A percentile compares a stretch with the other conserved stretches of the same genome.
Conservation (phyloP, 2,113 vertebrate genomes). For the Festucalex cinctus region DNA sequence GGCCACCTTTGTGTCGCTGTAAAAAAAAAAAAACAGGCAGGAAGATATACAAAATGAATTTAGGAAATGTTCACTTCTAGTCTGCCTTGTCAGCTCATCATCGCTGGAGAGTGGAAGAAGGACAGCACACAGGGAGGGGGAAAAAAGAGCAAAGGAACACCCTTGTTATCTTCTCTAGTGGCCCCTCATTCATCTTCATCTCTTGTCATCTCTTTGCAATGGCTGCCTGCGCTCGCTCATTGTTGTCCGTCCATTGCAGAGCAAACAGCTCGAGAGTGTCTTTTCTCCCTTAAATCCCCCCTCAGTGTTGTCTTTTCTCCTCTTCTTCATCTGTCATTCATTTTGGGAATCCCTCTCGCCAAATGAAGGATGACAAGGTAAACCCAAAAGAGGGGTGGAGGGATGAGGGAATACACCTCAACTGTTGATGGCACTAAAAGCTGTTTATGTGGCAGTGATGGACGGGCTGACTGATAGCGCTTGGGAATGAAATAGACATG, state of each 20-base stretch:
- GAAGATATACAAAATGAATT: conserved; percentile 77
- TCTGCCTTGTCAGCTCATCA: conserved; percentile 60
- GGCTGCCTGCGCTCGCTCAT: conserved; percentile 55
- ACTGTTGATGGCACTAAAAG: conserved; percentile 57
- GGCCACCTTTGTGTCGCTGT: conserved; percentile 51
- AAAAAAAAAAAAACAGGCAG: conserved; percentile 67
- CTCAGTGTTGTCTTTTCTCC: conserved; percentile 48
- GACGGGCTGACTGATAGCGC: conserved; percentile 43
- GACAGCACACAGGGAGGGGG: conserved; percentile 29
- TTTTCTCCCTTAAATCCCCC: conserved; percentile 42
- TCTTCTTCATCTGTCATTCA: conserved; percentile 53
- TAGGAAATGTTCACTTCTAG: conserved; percentile 69
- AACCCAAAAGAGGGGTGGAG: conserved; percentile 17
- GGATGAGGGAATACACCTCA: conserved; percentile 38
- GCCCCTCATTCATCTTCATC: conserved; percentile 60
- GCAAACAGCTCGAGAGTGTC: conserved; percentile 55
- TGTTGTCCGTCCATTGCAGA: conserved; percentile 58
- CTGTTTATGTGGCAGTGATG: conserved; percentile 52
- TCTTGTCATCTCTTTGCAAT: conserved; percentile 61
- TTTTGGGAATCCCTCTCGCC: conserved; percentile 48
- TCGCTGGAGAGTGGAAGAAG: conserved; percentile 22
- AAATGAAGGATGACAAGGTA: conserved; percentile 63
- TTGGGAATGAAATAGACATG: conserved; percentile 39
- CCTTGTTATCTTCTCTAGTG: conserved; percentile 48
- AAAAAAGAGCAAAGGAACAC: conserved; percentile 26